Evolutionary conservation across 2,888 invertebrate genomes (phyloP), one percentile per base, ranked within the genome.

Genomic region (Melanotus villosus): DNA sequence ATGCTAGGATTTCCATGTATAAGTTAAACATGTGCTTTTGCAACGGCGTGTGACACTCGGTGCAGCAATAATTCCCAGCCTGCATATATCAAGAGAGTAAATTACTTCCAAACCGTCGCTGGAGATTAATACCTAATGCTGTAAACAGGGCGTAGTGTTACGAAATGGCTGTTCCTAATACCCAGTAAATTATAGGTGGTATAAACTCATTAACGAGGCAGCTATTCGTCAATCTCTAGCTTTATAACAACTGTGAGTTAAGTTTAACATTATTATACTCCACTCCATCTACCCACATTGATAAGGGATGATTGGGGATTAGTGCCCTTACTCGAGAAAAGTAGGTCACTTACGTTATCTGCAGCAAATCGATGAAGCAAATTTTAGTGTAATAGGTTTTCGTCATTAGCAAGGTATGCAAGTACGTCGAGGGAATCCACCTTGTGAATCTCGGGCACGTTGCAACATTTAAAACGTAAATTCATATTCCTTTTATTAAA

Each of bases 121-220:
- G 30, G 65, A 65, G 69, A 69, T 69, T 69, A 69, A 69, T 69
- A 65, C 65, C 65, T 65, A 65, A 69, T 65, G 64, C 43, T 65
- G 69, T 69, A 69, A 69, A 69, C 69, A 69, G 60, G 58, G 69
- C 65, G 54, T 47, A 69, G 69, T 60, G 69, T 64, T 58, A 58
- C 57, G 58, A 62, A 67, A 70, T 70, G 64, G 70, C 60, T 70
- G 58, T 59, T 58, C 36, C 67, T 70, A 70, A 70, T 70, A 63
- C 63, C 64, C 30, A 56, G 58, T 71, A 72, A 72, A 72, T 74
- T 74, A 72, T 74, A 71, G 69, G 74, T 71, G 72, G 72, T 72
- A 68, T 68, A 70, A 70, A 70, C 72, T 70, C 71, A 73, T 73
- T 73, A 73, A 68, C 64, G 58, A 68, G 72, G 70, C 72, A 70